Evolutionary conservation across 23 tunicate species (phyloP).

Genomic region (Trididemnum nubilum): DNA sequence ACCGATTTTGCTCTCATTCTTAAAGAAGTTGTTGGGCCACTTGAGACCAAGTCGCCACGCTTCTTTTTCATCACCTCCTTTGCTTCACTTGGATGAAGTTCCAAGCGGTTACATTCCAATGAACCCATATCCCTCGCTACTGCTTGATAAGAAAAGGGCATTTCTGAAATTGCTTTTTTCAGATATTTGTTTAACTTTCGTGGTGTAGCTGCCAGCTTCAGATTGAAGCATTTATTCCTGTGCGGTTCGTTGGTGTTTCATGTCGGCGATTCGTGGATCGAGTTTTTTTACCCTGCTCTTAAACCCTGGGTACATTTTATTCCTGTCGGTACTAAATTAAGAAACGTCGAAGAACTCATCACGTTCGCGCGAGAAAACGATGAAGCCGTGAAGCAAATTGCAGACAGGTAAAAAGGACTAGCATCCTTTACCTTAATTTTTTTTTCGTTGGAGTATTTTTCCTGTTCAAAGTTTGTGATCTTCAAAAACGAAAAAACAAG

Average conservation of each 20-base stretch:
- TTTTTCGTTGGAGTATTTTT: not conserved
- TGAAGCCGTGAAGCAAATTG: constrained; percentile 67
- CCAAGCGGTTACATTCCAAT: too few species aligned
- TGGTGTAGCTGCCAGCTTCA: constrained; percentile 95
- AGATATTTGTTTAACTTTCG: constrained; percentile 92
- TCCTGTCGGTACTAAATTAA: constrained; percentile 50
- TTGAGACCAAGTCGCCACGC: too few species aligned
- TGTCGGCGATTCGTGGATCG: constrained; percentile 88
- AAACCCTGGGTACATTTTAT: constrained; percentile 94
- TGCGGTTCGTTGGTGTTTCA: constrained; percentile 87
- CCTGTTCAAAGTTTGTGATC: too few species aligned
- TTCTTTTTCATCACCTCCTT: too few species aligned
- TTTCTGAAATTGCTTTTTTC: too few species aligned
- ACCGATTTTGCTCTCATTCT: too few species aligned
- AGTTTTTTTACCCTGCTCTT: constrained; percentile 81
- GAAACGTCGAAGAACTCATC: constrained; percentile 75
- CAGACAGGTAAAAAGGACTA: constrained; percentile 49
- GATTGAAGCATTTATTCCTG: constrained; percentile 87
- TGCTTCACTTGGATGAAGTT: too few species aligned
- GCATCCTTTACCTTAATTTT: not conserved
- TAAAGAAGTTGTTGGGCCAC: too few species aligned
- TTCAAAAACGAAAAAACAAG: too few species aligned
- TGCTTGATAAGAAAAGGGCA: too few species aligned
- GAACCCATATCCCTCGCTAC: too few species aligned
- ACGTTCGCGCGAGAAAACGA: constrained; percentile 75